Percentiles rank a stretch among this genome's conserved stretches.
Conservation (phyloP, 2,113 vertebrate genomes). For the Scartelaos histophorus region DNA sequence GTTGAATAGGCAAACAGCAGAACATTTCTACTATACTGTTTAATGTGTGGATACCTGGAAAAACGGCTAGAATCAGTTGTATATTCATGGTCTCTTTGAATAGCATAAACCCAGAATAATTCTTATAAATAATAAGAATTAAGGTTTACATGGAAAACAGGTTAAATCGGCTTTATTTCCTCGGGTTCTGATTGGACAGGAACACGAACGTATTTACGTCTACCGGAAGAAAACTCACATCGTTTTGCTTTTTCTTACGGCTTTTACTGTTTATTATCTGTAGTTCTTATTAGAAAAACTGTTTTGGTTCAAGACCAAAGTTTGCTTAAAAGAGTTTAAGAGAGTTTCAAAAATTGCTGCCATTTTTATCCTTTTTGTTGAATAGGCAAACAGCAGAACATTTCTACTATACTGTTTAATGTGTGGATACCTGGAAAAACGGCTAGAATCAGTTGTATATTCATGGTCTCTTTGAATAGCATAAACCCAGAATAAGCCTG, state of each 20-base stretch:
- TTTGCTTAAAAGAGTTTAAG: no score
- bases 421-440: background rate
- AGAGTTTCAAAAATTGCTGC: no score
- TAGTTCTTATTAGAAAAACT: no score
- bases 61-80: background rate
- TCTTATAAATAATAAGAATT: no score
- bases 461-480: background rate
- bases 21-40: background rate
- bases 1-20: background rate
- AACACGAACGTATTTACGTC: no score
- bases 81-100: background rate
- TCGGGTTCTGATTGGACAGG: no score
- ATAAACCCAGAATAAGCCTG: slow-evolving; percentile 5
- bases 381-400: background rate
- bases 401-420: background rate
- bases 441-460: background rate
- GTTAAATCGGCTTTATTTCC: no score
- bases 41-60: background rate
- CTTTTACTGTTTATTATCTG: no score
- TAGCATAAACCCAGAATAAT: slow-evolving; percentile 3
- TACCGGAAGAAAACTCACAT: no score
- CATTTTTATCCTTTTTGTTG: background rate
- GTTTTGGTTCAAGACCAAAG: no score
- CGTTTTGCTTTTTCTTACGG: no score
- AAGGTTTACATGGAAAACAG: no score